A percentile compares a stretch with the other conserved stretches of the same genome.
These are phyloP conservation scores for Laticauda laticaudata DNA, from an alignment of 2,113 vertebrate genomes.

Conservation along the genomic window DNA sequence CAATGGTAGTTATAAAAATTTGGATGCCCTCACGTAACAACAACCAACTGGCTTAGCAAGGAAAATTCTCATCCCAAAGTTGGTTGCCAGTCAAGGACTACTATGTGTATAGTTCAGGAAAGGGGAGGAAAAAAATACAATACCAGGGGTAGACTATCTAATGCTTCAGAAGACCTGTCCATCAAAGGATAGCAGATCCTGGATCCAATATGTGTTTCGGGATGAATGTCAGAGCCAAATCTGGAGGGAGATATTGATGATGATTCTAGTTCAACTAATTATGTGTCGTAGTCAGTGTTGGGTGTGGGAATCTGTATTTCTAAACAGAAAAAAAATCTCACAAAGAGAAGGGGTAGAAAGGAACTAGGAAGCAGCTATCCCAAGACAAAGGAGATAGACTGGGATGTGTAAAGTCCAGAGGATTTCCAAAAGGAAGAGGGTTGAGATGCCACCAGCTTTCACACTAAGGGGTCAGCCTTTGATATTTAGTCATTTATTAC, in stretches of 20 bases:
- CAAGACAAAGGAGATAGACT: background rate
- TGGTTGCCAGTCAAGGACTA: background rate
- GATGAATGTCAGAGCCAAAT: background rate
- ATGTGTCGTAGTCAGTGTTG: background rate
- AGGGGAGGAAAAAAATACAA: too few relatives aligned
- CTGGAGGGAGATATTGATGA: background rate
- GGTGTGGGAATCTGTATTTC: background rate
- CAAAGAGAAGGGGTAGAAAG: background rate
- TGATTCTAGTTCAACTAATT: background rate
- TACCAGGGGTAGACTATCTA: background rate
- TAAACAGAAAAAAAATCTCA: background rate
- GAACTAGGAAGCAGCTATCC: background rate
- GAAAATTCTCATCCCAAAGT: background rate
- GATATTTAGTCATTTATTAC: background rate
- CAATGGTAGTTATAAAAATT: background rate
- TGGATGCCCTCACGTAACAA: background rate
- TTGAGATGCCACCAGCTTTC: background rate
- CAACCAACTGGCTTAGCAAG: background rate
- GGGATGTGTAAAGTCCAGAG: background rate
- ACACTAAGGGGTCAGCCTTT: background rate
- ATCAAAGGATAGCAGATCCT: background rate
- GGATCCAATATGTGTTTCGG: background rate
- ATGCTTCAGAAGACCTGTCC: background rate
- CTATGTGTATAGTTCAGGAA: background rate
- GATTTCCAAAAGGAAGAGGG: background rate